Conservation (phyloP, 2,113 vertebrate species). For the Eptesicus fuscus region DNA sequence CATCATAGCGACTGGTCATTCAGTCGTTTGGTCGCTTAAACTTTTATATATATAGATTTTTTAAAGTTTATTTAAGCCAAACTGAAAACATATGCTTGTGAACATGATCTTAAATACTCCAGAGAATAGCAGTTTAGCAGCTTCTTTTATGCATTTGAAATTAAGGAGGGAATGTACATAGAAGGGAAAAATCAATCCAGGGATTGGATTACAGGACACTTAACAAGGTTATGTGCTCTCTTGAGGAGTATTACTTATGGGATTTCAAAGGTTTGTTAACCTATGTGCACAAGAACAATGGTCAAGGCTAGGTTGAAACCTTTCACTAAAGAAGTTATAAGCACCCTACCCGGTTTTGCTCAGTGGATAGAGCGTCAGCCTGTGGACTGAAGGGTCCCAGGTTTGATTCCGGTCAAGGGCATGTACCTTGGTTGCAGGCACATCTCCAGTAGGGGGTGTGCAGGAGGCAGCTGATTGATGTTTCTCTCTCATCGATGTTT, state of each 20-base stretch:
- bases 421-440: too few species aligned
- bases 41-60: too few species aligned
- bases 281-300: not conserved
- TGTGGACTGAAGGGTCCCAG: too few species aligned
- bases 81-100: not conserved
- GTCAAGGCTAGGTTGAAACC: not conserved
- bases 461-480: too few species aligned
- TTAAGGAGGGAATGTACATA: not conserved
- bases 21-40: too few species aligned
- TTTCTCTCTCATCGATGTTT: too few species aligned
- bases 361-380: too few species aligned
- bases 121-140: not conserved
- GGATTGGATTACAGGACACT: not conserved
- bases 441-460: too few species aligned
- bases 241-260: not conserved
- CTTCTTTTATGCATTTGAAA: not conserved
- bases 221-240: not conserved
- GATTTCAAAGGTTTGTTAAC: not conserved
- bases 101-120: not conserved
- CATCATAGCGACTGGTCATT: too few species aligned
- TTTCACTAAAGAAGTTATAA: not conserved
- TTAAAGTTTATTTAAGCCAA: not conserved
- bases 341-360: too few species aligned
- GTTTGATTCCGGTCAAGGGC: too few species aligned
- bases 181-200: not conserved